Percentiles rank a stretch among this genome's conserved stretches.
phyloP scores from a whole-genome alignment of 2,113 vertebrate genomes.

The Eudorcas thomsonii region DNA sequence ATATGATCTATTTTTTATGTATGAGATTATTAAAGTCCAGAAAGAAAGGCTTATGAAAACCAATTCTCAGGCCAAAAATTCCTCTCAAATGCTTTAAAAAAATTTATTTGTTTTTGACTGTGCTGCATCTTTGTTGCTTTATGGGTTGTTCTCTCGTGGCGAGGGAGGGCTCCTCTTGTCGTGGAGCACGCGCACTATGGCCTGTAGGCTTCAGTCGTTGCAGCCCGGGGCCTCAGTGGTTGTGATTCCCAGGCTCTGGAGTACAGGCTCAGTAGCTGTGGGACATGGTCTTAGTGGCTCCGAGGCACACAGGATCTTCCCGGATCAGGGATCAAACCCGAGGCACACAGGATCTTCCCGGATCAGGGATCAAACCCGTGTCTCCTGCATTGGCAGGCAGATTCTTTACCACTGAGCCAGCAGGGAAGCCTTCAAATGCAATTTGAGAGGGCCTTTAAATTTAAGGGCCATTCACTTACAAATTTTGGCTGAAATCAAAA shows the following conservation, averaged over 20 bases:
- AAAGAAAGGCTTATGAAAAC: neutral
- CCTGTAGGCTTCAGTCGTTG: fast-evolving
- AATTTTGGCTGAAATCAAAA: neutral
- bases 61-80: neutral
- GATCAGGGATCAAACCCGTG: neutral
- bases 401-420: neutral
- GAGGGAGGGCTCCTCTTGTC: neutral
- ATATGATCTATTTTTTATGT: neutral
- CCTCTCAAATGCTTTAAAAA: neutral
- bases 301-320: neutral
- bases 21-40: neutral
- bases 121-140: neutral
- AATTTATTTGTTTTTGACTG: neutral
- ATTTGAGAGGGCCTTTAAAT: neutral
- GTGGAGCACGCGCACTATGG: neutral
- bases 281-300: neutral
- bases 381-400: neutral
- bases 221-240: neutral
- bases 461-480: neutral
- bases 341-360: neutral
- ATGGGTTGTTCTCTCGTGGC: neutral
- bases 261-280: neutral
- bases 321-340: neutral
- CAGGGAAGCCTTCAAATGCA: neutral
- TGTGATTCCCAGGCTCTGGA: neutral